Evolutionary conservation across 2,797 vertebrate genomes (phyloP).

Genomic region (Notolabrus celidotus): DNA sequence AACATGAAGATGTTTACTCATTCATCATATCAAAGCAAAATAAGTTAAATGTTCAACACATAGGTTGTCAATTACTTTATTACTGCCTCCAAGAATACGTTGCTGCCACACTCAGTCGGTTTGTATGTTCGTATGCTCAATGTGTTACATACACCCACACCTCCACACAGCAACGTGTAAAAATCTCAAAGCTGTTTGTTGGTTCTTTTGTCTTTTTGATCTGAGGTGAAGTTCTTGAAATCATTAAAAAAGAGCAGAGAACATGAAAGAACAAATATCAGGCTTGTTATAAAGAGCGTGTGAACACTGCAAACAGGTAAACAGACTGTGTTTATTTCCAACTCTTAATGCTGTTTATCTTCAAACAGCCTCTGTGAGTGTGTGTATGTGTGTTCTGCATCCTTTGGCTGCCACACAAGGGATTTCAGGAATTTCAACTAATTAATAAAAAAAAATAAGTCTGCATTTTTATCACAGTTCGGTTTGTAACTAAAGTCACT

Average conservation of each 20-base stretch:
- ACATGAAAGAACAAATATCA: slow-evolving; percentile 68
- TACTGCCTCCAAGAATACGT: no score
- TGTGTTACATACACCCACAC: neutral
- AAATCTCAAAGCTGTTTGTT: slow-evolving; percentile 50
- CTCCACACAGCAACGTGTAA: slow-evolving; percentile 4
- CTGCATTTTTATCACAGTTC: neutral
- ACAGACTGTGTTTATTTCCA: slow-evolving; percentile 47
- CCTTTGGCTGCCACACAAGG: slow-evolving; percentile 10
- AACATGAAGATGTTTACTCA: no score
- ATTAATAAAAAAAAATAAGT: slow-evolving; percentile 22
- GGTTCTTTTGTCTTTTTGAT: slow-evolving; percentile 68
- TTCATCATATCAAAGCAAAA: no score
- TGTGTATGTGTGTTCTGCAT: neutral
- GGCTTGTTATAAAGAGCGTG: slow-evolving; percentile 57
- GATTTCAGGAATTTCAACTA: neutral
- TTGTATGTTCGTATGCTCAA: neutral
- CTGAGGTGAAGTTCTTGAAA: slow-evolving; percentile 52
- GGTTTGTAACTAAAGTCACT: neutral
- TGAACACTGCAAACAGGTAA: slow-evolving; percentile 66
- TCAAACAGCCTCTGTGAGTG: slow-evolving; percentile 36
- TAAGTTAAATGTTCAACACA: no score
- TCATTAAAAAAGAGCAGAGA: slow-evolving; percentile 71
- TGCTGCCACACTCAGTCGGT: no score
- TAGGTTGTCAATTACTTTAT: no score
- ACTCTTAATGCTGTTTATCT: slow-evolving; percentile 58